Percentiles rank a stretch among this genome's conserved stretches.
These are phyloP conservation scores for Rhingia campestris DNA, from an alignment of 2,888 invertebrate genomes.

Conservation along the genomic window DNA sequence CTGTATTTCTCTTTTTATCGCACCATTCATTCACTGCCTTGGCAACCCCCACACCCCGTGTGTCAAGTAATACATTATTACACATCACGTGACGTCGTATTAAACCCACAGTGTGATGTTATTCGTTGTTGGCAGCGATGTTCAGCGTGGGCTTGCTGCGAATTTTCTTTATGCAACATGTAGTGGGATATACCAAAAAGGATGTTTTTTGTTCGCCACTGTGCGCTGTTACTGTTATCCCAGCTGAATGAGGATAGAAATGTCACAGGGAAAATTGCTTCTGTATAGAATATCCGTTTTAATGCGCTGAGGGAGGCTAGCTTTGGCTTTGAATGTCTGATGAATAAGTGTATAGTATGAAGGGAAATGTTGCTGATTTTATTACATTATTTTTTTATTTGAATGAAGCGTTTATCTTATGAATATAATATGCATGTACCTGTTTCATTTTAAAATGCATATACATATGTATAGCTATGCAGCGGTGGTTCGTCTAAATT, in stretches of 20 bases:
- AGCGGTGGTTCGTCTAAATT: too few relatives aligned
- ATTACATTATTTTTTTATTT: conserved; percentile 2
- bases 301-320: conserved; percentile 51
- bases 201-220: conserved; percentile 59
- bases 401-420: conserved; percentile 23
- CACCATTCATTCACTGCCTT: conserved; percentile 59
- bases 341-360: conserved; percentile 1
- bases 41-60: conserved; percentile 29
- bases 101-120: conserved; percentile 61
- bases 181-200: conserved; percentile 61
- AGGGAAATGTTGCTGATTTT: conserved; percentile 2
- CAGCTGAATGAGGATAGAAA: conserved; percentile 46
- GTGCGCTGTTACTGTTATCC: conserved; percentile 49
- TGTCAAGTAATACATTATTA: conserved; percentile 71
- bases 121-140: conserved; percentile 65
- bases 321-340: conserved; percentile 13
- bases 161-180: conserved; percentile 71
- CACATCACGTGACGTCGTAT: conserved; percentile 69
- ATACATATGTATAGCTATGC: too few relatives aligned
- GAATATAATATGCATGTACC: not conserved
- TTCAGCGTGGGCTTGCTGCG: conserved; percentile 48
- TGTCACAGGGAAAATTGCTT: conserved; percentile 65
- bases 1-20: conserved; percentile 68
- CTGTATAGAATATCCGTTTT: conserved; percentile 68
- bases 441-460: not conserved